Percentiles rank a stretch among this genome's conserved stretches.
Evolutionary conservation across 2,113 vertebrate species (phyloP).

Genomic region (Rhagologus leucostigma): DNA sequence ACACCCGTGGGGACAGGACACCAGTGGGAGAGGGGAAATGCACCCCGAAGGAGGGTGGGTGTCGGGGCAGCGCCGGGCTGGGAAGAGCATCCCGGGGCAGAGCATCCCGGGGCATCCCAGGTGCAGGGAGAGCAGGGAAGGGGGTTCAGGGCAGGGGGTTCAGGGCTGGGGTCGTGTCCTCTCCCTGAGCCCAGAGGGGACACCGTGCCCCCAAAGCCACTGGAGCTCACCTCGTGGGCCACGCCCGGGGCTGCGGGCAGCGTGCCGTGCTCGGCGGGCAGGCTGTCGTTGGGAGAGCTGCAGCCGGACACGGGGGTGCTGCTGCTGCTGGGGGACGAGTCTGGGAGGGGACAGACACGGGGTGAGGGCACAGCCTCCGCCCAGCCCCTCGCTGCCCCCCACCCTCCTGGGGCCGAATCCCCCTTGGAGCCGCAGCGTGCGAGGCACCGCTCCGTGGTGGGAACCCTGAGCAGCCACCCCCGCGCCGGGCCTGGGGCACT

Average conservation of each 20-base stretch:
- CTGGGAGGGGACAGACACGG: slow-evolving; percentile 29
- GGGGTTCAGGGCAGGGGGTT: neutral
- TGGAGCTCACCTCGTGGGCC: slow-evolving; percentile 76
- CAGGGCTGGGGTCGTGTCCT: neutral
- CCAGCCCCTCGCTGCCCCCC: neutral
- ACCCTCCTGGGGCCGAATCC: accelerated
- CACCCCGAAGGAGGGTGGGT: neutral
- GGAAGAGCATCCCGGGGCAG: neutral
- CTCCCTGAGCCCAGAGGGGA: too few species aligned
- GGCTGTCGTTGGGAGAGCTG: slow-evolving; percentile 90
- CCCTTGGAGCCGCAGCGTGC: accelerated
- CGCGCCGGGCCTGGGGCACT: too few species aligned
- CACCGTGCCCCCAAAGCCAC: neutral
- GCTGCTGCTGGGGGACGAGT: slow-evolving; percentile 89
- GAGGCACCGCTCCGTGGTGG: accelerated
- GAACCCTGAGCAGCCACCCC: accelerated
- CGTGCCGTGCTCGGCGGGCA: slow-evolving; percentile 74
- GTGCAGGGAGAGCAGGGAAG: neutral
- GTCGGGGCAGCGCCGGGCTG: neutral
- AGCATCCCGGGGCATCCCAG: neutral
- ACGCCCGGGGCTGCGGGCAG: slow-evolving; percentile 50
- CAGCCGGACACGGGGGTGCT: slow-evolving; percentile 88
- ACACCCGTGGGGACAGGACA: neutral
- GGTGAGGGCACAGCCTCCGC: neutral
- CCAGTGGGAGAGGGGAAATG: neutral